phyloP scores from a whole-genome alignment of 1,140 invertebrate species.

The Pinna nobilis region DNA sequence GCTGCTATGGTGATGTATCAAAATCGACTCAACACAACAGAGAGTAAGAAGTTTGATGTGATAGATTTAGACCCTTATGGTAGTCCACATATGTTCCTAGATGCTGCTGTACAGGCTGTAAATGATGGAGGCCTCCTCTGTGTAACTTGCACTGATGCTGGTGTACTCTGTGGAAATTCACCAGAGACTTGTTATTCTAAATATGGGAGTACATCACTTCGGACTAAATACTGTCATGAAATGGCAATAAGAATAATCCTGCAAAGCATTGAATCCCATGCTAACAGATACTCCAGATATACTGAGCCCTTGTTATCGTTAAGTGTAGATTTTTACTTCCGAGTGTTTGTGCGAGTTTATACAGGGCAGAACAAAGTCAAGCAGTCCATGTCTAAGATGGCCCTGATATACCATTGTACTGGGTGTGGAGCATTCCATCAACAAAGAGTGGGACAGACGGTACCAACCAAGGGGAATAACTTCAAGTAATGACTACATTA shows the following conservation, averaged over 20 bases:
- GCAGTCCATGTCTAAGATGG: constrained; percentile 83
- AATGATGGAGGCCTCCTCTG: constrained; percentile 81
- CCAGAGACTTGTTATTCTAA: constrained; percentile 95
- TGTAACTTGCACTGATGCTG: constrained; percentile 98
- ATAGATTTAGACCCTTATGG: constrained; percentile 99
- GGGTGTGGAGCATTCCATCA: constrained; percentile 88
- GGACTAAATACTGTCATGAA: constrained; percentile 95
- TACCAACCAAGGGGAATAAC: constrained; percentile 69
- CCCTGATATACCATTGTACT: constrained; percentile 90
- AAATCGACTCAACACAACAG: constrained; percentile 79
- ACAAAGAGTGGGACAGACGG: constrained; percentile 84
- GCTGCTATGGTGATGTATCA: constrained; percentile 77
- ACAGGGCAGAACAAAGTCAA: constrained; percentile 90
- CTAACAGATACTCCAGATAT: constrained; percentile 93
- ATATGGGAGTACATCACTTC: constrained; percentile 94
- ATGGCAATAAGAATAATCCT: constrained; percentile 95
- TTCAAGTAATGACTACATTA: constrained; percentile 76
- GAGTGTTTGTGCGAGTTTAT: constrained; percentile 93
- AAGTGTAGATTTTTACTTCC: constrained; percentile 97
- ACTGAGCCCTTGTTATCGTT: constrained; percentile 93
- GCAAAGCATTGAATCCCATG: constrained; percentile 91
- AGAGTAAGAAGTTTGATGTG: constrained; percentile 86
- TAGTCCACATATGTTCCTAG: constrained; percentile 93
- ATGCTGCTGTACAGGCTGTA: constrained; percentile 86
- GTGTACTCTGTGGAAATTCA: constrained; percentile 95